Evolutionary conservation across 92 coral and sea anemone species (phyloP), one percentile per base, ranked within the genome.

Genomic region (Nematostella vectensis): DNA sequence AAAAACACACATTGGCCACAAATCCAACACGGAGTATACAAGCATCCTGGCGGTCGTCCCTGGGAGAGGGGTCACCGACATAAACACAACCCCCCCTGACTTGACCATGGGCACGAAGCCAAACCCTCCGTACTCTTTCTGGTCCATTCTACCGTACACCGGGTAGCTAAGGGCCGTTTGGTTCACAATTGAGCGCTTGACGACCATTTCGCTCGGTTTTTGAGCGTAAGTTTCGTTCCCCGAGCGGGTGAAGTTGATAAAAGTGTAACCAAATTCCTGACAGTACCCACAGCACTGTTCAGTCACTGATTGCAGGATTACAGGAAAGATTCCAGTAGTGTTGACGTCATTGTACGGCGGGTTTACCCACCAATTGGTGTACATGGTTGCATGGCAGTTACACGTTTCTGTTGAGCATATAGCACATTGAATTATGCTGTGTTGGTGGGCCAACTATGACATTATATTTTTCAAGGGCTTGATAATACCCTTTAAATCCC

Each of bases 351-450:
- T 59, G 37, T 89, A 89, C 29, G 97, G 97, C 2, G 87, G 83
- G 54, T 77, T 75, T 2, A 60, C 20, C 97, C 97, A 89, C 80
- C 79, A 89, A 78, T 77, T 89, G 13, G 85, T 89, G 65, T 79
- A 55, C 50, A 89, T 50, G 0, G 42, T 61, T 13, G 43, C 65
- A 66, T 80, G 79, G 61, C 97, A 89, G 54, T 69, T 81, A 59
- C 97, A 89, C 31, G 95, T 89, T 67, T 85, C 97, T 89, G 57
- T 43, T 54, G 62, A 33, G n/a, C n/a, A n/a, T n/a, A n/a, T n/a
- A n/a, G n/a, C n/a, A n/a, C n/a, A n/a, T n/a, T n/a, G n/a, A n/a
- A n/a, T n/a, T n/a, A n/a, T n/a, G n/a, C n/a, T n/a, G n/a, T n/a
- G n/a, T n/a, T n/a, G n/a, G n/a, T n/a, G n/a, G n/a, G n/a, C n/a